Base-by-base conservation (phyloP, 2,888 invertebrate species). In the Arenicola marina region DNA sequence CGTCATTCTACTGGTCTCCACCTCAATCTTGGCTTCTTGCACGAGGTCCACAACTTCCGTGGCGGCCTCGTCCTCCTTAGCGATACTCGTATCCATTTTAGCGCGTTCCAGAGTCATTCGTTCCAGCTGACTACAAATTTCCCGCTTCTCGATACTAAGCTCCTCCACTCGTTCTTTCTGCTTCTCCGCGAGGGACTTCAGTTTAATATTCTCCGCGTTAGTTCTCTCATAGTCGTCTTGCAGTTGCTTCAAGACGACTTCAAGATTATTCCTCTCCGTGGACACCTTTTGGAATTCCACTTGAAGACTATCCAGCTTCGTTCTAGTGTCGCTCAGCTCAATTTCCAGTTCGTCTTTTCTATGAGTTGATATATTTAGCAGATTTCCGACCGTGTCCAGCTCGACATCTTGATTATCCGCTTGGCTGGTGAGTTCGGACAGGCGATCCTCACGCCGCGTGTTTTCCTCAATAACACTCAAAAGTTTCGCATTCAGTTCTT, bases 201-300 rank as follows among this genome's bases (percentile, higher is more conserved):
- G 60, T 67, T 74, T 73, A 38, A 72, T 69, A 62, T 76, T 73
- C 66, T 76, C 77, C 33, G 70, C 70, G 44, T 63, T 68, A 24
- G 72, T 29, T 26, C 65, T 67, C 51, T 71, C 65, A 56, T 65
- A 51, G 45, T 70, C 68, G 51, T 62, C 62, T n/a, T 26, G 28
- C 26, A 59, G 4, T 59, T 32, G 31, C 29, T 38, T 55, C 54
- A 43, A 28, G 1, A 44, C 24, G 4, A 34, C 18, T 26, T 48
- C 26, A 31, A 24, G 24, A 24, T 34, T 31, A 7, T 21, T 15
- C 11, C 34, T 48, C 7, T 51, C 24, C 11, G 18, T 1, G 18
- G 34, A n/a, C 56, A 56, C 4, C 7, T 33, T 38, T 34, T 32
- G 26, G 15, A 51, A 11, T 7, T 11, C 51, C 11, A n/a, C 51